Base-by-base conservation (phyloP, 2,113 vertebrate genomes). In the Corydoras maculifer region DNA sequence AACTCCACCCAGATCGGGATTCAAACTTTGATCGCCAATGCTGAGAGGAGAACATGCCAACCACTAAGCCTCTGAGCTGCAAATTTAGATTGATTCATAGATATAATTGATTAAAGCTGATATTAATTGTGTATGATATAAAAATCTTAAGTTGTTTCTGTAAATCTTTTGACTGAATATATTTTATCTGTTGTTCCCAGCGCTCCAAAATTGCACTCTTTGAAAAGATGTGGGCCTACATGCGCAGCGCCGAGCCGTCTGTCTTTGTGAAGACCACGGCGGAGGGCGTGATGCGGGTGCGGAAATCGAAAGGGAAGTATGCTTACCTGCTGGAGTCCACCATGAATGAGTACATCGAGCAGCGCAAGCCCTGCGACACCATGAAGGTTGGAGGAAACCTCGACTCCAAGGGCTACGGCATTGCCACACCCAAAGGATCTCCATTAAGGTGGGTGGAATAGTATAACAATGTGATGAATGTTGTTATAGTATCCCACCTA, bases 401-500 rank as follows among this genome's bases (percentile, higher is more conserved):
- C 90, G 97, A 99, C 89, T 99, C 97, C 90, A 99, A 99, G 88
- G 97, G 97, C 89, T 99, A 99, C 80, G 97, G 97, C 86, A 98
- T 99, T 88, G 97, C 96, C 82, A 99, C 97, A 83, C 97, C 97
- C 86, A 99, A 99, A 94, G 95, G 94, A 95, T 99, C 97, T 89
- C 94, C 96, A 98, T 98, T 98, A 98, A 98, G 97, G 97, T 99
- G 97, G 96, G 97, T 99, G 97, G 97, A 99, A 98, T 99, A 99
- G 97, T 99, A 99, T 99, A 99, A 99, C 97, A 98, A 99, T 99
- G 92, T 99, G 93, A 90, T 91, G 89, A 92, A 97, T 98, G 95
- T 99, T 99, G 97, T 99, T 99, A 99, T 99, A 98, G 96, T 99
- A 99, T 99, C 96, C 97, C 97, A 99, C 96, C 97, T 98, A 98